Conservation (phyloP, 1,140 invertebrate species). For the Macrotrachela quadricornifera region DNA sequence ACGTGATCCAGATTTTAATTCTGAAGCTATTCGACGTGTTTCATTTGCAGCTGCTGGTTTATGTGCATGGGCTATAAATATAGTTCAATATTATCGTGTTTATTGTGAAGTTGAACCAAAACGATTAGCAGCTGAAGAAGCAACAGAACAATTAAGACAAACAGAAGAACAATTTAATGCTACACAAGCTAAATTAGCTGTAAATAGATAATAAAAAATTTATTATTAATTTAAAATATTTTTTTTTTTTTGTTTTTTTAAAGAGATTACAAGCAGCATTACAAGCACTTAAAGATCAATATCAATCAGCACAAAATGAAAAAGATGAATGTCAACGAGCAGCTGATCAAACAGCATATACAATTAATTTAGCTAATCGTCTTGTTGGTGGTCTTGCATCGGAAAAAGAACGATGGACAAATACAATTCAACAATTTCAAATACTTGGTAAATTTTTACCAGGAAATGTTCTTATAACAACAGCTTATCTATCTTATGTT, state of each 20-base stretch:
- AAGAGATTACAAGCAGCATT: too few relatives aligned
- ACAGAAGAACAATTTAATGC: not conserved
- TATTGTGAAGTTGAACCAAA: constrained; percentile 90
- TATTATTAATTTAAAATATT: too few relatives aligned
- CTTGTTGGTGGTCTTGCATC: not conserved
- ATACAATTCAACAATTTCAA: not conserved
- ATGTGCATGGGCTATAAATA: constrained; percentile 88
- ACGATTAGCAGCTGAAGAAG: constrained; percentile 65
- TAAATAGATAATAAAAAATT: not conserved
- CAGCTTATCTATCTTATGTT: not conserved
- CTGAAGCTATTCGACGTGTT: too few relatives aligned
- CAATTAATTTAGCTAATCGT: not conserved
- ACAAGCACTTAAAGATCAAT: not conserved
- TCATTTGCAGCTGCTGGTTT: constrained; percentile 75
- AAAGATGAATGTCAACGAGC: not conserved
- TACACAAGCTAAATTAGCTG: not conserved
- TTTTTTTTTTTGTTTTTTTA: too few relatives aligned
- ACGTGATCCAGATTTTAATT: too few relatives aligned
- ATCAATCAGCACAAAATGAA: not conserved
- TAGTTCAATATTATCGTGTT: constrained; percentile 69
- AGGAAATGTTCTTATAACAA: not conserved
- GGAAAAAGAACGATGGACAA: not conserved
- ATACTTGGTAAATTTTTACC: not conserved
- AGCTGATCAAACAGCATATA: not conserved
- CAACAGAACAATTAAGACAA: constrained; percentile 18